Percentiles rank a stretch among this genome's conserved stretches.
phyloP scores from a whole-genome alignment of 2,113 vertebrate species.

The Melanerpes formicivorus region DNA sequence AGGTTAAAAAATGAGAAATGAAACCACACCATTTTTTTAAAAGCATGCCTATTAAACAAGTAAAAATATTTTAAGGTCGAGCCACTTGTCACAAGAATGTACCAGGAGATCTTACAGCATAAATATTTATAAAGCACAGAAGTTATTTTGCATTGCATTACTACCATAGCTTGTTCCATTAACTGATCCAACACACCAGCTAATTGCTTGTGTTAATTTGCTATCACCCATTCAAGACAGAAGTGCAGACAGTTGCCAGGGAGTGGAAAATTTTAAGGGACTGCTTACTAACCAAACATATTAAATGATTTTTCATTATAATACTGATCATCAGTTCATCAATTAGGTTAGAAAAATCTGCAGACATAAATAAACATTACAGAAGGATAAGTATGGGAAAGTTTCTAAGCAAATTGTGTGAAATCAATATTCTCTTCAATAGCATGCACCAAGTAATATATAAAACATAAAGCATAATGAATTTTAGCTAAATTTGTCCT shows the following conservation, averaged over 20 bases:
- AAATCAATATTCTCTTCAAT: background rate
- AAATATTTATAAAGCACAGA: constrained; percentile 83
- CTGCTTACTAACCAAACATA: background rate
- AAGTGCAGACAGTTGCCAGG: background rate
- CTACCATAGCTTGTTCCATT: constrained; percentile 68
- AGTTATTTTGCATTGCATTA: constrained; percentile 62
- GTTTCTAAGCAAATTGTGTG: background rate
- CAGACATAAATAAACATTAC: background rate
- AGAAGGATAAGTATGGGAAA: background rate
- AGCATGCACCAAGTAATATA: background rate
- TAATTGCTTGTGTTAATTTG: constrained; percentile 55
- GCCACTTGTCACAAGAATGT: constrained; percentile 22
- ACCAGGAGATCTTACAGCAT: constrained; percentile 33
- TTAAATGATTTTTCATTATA: background rate
- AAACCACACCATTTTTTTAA: background rate
- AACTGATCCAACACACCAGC: constrained; percentile 67
- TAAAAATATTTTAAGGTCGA: constrained; percentile 40
- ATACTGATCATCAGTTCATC: background rate
- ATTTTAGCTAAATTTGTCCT: background rate
- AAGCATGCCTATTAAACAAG: background rate
- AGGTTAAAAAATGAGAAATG: background rate
- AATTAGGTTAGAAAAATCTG: background rate
- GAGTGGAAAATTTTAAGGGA: background rate
- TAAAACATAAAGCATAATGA: background rate
- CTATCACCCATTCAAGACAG: constrained; percentile 3